These are phyloP conservation scores for Encarsia formosa DNA, from an alignment of 2,888 invertebrate species.

Conservation along the genomic window DNA sequence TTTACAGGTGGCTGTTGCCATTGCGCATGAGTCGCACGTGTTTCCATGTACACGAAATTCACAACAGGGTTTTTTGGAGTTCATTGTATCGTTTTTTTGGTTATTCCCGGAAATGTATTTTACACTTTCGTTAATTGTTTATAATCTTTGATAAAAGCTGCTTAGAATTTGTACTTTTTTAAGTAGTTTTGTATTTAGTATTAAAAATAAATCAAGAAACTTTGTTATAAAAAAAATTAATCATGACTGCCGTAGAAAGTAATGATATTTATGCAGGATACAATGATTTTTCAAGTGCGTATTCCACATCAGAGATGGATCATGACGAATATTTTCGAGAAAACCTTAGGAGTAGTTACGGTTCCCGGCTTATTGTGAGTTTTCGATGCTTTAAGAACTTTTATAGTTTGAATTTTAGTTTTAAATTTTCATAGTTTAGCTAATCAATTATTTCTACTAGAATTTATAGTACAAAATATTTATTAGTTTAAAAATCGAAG, in stretches of 20 bases:
- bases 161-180: not conserved
- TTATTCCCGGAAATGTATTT: not conserved
- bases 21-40: conserved; percentile 2
- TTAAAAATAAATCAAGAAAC: not conserved
- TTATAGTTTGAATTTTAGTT: not conserved
- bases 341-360: conserved; percentile 70
- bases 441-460: not conserved
- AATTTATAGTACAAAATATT: not conserved
- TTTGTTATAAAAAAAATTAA: not conserved
- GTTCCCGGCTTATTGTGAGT: conserved; percentile 64
- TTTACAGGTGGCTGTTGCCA: too few species aligned
- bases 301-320: conserved; percentile 61
- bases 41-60: conserved; percentile 18
- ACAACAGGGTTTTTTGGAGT: conserved; percentile 4
- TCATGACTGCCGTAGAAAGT: conserved; percentile 13
- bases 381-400: not conserved
- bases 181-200: not conserved
- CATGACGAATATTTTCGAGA: conserved; percentile 74
- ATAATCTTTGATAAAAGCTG: too few species aligned
- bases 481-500: not conserved
- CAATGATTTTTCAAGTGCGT: conserved; percentile 40
- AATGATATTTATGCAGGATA: conserved; percentile 12
- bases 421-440: not conserved
- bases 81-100: not conserved
- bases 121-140: too few species aligned